Conservation (phyloP, 2,113 vertebrate species). For the Spea bombifrons region DNA sequence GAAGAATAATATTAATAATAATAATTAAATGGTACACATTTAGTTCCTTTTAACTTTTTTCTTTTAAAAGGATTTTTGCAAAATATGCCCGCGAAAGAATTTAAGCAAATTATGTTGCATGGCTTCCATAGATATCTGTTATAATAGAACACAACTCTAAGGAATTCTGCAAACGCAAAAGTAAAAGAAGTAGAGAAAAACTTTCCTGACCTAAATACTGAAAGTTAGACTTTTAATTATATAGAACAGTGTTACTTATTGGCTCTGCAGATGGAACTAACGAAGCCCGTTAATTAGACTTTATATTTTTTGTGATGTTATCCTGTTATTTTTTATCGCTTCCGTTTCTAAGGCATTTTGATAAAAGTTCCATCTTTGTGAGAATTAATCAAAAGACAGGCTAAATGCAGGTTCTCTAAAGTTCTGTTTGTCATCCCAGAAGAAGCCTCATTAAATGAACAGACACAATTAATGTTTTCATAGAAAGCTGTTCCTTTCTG, state of each 20-base stretch:
- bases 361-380: slow-evolving; percentile 5
- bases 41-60: no score
- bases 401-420: slow-evolving; percentile 14
- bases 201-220: slow-evolving; percentile 9
- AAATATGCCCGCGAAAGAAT: no score
- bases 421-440: background rate
- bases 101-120: no score
- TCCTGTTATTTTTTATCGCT: slow-evolving; percentile 14
- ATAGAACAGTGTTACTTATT: slow-evolving; percentile 14
- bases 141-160: no score
- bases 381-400: slow-evolving; percentile 18
- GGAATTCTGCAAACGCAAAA: no score
- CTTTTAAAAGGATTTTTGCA: no score
- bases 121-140: no score
- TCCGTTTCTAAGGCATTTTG: background rate
- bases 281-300: slow-evolving; percentile 30
- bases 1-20: no score
- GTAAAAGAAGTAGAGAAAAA: background rate
- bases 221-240: slow-evolving; percentile 38
- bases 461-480: slow-evolving; percentile 9
- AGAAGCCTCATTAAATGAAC: slow-evolving; percentile 6
- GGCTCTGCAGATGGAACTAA: background rate
- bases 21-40: no score
- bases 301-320: background rate
- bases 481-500: no score